Base-by-base conservation (phyloP, 1,140 invertebrate genomes). In the Physella acuta region DNA sequence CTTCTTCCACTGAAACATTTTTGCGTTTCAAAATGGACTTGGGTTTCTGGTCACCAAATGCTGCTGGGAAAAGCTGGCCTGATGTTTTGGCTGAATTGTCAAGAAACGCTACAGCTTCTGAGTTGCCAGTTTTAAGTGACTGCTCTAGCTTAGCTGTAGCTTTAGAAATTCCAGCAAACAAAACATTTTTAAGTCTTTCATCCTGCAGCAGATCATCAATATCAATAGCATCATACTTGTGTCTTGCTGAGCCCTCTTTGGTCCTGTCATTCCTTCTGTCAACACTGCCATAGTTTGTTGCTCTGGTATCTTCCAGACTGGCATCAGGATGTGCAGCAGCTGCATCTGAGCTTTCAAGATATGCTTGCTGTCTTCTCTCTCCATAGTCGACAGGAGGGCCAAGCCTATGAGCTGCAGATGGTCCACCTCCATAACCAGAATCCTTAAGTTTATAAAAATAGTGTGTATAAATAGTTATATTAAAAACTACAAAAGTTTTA, bases 131-230 rank as follows among this genome's bases (percentile, higher is more conserved):
- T 66, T 56, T 33, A 5, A 68, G 37, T 20, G 55, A 59, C 39
- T 60, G 55, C 28, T 68, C 66, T 59, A 68, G 39, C 36, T 68
- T 68, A 31, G 34, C 55, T 28, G 66, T 68, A 2, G 66, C 66
- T 37, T 68, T 68, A 2, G 66, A 68, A 33, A 68, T 68, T n/a
- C 66, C 66, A 49, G 66, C 53, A 68, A 68, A 68, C 37, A 68
- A 36, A 60, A 68, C 56, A 68, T 36, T 68, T 44, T 60, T 59
- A 14, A 68, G 28, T 28, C 39, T 39, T 33, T 68, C 66, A 51
- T 68, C 66, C 49, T 68, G 33, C 30, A 68, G 28, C 24, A 68
- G 30, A 16, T 4, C 66, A 59, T 68, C 36, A 55, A 68, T 39
- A 44, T 55, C 36, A 31, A 53, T 1, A n/a, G n/a, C n/a, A n/a